Base-by-base conservation (phyloP, 92 coral and sea anemone species). In the Phymanthus crucifer region DNA sequence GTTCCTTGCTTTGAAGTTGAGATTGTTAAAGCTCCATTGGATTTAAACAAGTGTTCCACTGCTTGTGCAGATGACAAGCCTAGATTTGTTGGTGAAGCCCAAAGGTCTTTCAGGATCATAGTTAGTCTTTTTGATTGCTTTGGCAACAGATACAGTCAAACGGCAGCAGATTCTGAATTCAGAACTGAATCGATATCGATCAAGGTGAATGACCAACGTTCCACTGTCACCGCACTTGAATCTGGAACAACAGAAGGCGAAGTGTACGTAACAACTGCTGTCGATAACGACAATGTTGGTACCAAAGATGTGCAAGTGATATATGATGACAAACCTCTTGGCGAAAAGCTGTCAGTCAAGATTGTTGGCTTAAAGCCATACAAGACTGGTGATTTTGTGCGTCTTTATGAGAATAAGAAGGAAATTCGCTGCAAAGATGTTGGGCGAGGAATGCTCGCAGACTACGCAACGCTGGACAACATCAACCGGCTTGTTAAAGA, bases 201-300 rank as follows among this genome's bases (percentile, higher is more conserved):
- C 32, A 61, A 61, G 27, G 68, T 61, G 68, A 61, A 61, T 61
- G 68, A 61, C 68, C 68, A 61, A 27, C 33, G 33, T 23, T 10
- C 16, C 34, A 26, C 3, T 12, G 13, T 23, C 0, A 61, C 13
- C 6, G 32, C 68, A 61, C 27, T 7, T 34, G 68, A 61, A 34
- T 61, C 17, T 26, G 68, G 68, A 27, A 61, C 34, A 11, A 34
- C 26, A 61, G 32, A 61, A 26, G 17, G 32, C 34, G 68, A 61
- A 12, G 27, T 61, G 14, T 23, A 24, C 34, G 34, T 61, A 14
- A 61, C 32, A 0, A 61, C 68, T 24, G 68, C 27, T 61, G 33
- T 61, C 12, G 68, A 27, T 27, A 61, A 61, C 13, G 8, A 27
- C 26, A 27, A 26, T 6, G n/a, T 27, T 27, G 11, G 19, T 40